Percentiles rank a stretch among this genome's conserved stretches.
Conservation (phyloP, 2,113 vertebrate species). For the Caranx ignobilis region DNA sequence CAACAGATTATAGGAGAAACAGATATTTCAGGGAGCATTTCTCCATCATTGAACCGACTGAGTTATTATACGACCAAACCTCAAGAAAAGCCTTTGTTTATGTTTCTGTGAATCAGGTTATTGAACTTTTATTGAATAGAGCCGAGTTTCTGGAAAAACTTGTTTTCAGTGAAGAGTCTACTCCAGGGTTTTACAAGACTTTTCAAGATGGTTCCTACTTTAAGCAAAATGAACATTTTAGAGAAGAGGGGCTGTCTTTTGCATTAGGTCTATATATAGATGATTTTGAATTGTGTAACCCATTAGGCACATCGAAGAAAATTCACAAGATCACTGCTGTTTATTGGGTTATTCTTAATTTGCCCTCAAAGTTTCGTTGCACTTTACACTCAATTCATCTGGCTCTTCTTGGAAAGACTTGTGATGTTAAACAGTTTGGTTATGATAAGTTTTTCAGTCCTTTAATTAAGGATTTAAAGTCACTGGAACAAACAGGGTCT, state of each 20-base stretch:
- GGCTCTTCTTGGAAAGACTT: background rate
- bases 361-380: constrained; percentile 9
- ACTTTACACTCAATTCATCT: constrained; percentile 5
- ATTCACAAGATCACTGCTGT: constrained; percentile 10
- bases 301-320: background rate
- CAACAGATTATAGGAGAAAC: constrained; percentile 28
- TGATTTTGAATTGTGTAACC: constrained; percentile 6
- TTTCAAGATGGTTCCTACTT: constrained; percentile 6
- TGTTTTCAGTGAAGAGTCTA: constrained; percentile 5
- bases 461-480: background rate
- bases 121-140: background rate
- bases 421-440: constrained; percentile 5
- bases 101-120: too few relatives aligned
- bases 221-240: too few relatives aligned
- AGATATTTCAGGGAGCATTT: constrained; percentile 22
- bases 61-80: too few relatives aligned
- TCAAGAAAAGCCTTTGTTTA: too few relatives aligned
- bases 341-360: constrained; percentile 26
- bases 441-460: background rate
- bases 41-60: constrained; percentile 16
- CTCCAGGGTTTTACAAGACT: background rate
- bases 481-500: background rate
- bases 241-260: too few relatives aligned
- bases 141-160: background rate
- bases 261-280: background rate